These are phyloP conservation scores for Xiphophorus hellerii DNA, from an alignment of 2,113 vertebrate species.

Conservation along the genomic window DNA sequence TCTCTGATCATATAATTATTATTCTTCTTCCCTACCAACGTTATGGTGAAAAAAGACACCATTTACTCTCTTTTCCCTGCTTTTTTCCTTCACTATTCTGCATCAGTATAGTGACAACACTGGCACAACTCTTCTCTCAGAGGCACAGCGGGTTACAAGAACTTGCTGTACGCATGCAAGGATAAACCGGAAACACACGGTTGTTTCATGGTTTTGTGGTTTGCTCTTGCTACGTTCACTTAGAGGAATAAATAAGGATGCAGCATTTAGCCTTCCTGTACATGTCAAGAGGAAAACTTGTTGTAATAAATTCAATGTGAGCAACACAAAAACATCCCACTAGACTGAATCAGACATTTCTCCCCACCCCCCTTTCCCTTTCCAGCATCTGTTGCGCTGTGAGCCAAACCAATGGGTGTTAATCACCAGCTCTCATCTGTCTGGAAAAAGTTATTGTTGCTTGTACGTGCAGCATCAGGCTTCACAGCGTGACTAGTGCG, in stretches of 20 bases:
- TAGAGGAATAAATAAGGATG: neutral
- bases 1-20: neutral
- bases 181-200: slow-evolving; percentile 16
- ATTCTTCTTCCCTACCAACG: slow-evolving; percentile 7
- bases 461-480: neutral
- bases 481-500: neutral
- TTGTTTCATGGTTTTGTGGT: neutral
- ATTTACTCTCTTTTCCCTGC: slow-evolving; percentile 3
- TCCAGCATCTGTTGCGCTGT: slow-evolving; percentile 18
- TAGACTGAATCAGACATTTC: neutral
- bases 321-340: neutral
- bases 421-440: slow-evolving; percentile 25
- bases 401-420: slow-evolving; percentile 2
- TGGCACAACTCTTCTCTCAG: neutral
- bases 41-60: neutral
- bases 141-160: slow-evolving; percentile 27
- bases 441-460: neutral
- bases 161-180: slow-evolving; percentile 2
- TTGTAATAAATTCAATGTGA: neutral
- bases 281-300: neutral
- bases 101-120: neutral
- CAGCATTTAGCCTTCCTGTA: neutral
- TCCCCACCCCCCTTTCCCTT: neutral
- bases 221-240: neutral
- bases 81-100: neutral